phyloP scores from a whole-genome alignment of 2,113 vertebrate genomes.

The Blennius ocellaris region DNA sequence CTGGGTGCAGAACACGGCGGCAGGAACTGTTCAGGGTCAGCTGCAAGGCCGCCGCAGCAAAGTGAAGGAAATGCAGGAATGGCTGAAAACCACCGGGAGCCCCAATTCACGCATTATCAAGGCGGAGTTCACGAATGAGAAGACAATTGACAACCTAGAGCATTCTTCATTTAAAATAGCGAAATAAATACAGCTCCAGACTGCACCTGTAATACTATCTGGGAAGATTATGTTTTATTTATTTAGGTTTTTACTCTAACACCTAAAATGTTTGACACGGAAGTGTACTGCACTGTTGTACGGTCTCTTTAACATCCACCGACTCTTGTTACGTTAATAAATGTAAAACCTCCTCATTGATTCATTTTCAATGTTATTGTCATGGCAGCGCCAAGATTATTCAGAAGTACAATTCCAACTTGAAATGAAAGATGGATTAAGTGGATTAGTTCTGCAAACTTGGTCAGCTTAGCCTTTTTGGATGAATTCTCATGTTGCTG shows the following conservation, averaged over 20 bases:
- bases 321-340: slow-evolving; percentile 36
- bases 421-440: too few relatives aligned
- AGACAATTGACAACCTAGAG: slow-evolving; percentile 81
- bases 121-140: slow-evolving; percentile 91
- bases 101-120: slow-evolving; percentile 89
- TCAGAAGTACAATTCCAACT: too few relatives aligned
- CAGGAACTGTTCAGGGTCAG: slow-evolving; percentile 90
- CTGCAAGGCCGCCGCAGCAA: slow-evolving; percentile 85
- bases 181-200: slow-evolving; percentile 30
- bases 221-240: slow-evolving; percentile 53
- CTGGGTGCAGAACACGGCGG: slow-evolving; percentile 92
- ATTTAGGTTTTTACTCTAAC: slow-evolving; percentile 51
- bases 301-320: slow-evolving; percentile 22
- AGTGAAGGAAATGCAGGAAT: slow-evolving; percentile 90
- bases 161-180: slow-evolving; percentile 88
- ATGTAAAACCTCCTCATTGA: not conserved
- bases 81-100: slow-evolving; percentile 90
- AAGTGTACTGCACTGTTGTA: not conserved
- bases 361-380: slow-evolving; percentile 23
- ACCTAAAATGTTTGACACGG: not conserved
- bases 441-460: too few relatives aligned
- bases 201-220: slow-evolving; percentile 23
- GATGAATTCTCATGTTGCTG: too few relatives aligned
- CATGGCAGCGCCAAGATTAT: not conserved
- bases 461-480: too few relatives aligned